These are phyloP conservation scores for Palaemon carinicauda DNA, from an alignment of 1,140 invertebrate species.

Conservation along the genomic window DNA sequence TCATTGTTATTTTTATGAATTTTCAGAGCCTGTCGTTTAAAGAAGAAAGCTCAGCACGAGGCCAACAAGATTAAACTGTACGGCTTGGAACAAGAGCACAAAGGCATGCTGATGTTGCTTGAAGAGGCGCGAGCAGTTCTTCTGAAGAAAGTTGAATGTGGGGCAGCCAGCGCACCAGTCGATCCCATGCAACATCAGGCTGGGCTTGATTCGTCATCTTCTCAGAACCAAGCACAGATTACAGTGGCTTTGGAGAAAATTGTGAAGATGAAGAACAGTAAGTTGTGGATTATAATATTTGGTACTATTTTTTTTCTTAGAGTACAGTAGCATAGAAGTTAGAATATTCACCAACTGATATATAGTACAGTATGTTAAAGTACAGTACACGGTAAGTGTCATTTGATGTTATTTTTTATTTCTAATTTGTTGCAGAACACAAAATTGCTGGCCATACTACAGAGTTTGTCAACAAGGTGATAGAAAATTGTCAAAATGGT, in stretches of 20 bases:
- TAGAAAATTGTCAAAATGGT: constrained; percentile 71
- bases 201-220: constrained; percentile 66
- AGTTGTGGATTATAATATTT: no score
- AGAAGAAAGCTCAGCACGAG: constrained; percentile 95
- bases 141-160: constrained; percentile 60
- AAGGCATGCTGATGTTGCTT: constrained; percentile 73
- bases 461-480: constrained; percentile 86
- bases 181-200: neutral
- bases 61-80: constrained; percentile 94
- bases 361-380: neutral
- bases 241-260: constrained; percentile 74
- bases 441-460: constrained; percentile 83
- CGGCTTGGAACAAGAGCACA: constrained; percentile 92
- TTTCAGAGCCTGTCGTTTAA: constrained; percentile 85
- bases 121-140: constrained; percentile 68
- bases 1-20: constrained; percentile 51
- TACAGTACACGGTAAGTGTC: neutral
- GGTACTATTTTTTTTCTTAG: no score
- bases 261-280: constrained; percentile 64
- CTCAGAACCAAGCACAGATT: constrained; percentile 70
- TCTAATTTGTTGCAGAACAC: constrained; percentile 71
- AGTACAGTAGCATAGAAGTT: no score
- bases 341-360: neutral
- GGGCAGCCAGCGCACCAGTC: neutral
- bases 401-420: neutral